These are phyloP conservation scores for Passerculus sandwichensis DNA, from an alignment of 2,797 vertebrate species.

Conservation along the genomic window DNA sequence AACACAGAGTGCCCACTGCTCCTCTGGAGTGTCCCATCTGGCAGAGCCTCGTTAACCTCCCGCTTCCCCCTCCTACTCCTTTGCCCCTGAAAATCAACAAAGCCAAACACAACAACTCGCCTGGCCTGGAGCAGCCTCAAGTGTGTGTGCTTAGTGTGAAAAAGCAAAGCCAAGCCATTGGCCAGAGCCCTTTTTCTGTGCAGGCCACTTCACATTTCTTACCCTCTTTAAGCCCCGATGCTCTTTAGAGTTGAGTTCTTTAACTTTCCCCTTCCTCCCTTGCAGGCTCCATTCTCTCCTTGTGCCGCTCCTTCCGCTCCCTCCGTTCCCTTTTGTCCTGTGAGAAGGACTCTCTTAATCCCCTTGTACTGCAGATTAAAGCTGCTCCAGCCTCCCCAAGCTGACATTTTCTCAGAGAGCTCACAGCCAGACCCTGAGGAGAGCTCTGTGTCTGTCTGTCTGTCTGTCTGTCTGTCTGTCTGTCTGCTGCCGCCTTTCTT, in stretches of 20 bases:
- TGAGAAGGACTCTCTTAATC: constrained; percentile 63
- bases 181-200: not conserved
- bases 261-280: constrained; percentile 52
- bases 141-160: constrained; percentile 34
- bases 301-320: constrained; percentile 16
- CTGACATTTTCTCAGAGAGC: constrained; percentile 66
- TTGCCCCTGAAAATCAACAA: constrained; percentile 48
- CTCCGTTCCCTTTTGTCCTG: constrained; percentile 32
- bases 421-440: constrained; percentile 56
- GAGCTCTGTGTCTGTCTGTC: not conserved
- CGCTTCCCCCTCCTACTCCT: constrained; percentile 38
- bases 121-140: constrained; percentile 2
- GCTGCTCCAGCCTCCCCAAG: constrained; percentile 38
- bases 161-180: constrained; percentile 14
- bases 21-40: not conserved
- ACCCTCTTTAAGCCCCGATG: not conserved
- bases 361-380: constrained; percentile 65
- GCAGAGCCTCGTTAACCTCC: constrained; percentile 47
- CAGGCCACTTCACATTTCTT: constrained; percentile 52
- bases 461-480: not conserved
- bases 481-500: constrained; percentile 42
- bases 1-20: not conserved
- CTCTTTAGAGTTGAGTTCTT: constrained; percentile 55
- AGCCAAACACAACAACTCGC: constrained; percentile 29
- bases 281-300: constrained; percentile 13